Conservation (phyloP, 2,113 vertebrate genomes). For the Piprites chloris region DNA sequence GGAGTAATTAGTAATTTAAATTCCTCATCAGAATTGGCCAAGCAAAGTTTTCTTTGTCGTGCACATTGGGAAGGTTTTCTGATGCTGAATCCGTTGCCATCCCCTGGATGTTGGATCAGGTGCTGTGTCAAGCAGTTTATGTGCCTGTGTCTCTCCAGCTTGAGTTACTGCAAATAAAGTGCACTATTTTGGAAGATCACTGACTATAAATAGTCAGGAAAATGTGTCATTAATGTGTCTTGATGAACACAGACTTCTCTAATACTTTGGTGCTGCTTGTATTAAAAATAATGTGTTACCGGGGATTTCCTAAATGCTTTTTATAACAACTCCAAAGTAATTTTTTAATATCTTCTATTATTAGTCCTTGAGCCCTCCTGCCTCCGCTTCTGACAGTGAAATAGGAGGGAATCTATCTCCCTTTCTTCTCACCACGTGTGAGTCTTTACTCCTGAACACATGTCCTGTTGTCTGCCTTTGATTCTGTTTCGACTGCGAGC, state of each 20-base stretch:
- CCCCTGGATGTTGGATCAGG: rapidly evolving
- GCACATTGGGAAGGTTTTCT: not conserved
- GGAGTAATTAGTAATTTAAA: too few species aligned
- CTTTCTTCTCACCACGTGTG: not conserved
- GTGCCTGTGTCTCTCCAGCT: not conserved
- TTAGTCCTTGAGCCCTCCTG: not conserved
- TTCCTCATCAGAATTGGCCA: not conserved
- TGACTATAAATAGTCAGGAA: not conserved
- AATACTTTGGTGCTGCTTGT: not conserved
- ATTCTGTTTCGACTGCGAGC: not conserved
- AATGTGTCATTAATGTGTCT: not conserved
- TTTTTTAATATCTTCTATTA: not conserved
- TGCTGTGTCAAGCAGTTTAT: rapidly evolving
- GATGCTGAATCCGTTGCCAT: rapidly evolving
- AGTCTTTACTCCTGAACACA: not conserved
- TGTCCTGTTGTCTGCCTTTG: not conserved
- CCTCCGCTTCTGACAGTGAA: not conserved
- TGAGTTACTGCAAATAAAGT: not conserved
- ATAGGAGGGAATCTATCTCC: not conserved
- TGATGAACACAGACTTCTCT: not conserved
- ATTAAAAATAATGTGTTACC: not conserved
- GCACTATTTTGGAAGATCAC: not conserved
- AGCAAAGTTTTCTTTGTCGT: not conserved
- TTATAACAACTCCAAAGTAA: not conserved
- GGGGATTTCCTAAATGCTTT: not conserved